Conservation (phyloP, 2,888 invertebrate species). For the Drosophila limbata region DNA sequence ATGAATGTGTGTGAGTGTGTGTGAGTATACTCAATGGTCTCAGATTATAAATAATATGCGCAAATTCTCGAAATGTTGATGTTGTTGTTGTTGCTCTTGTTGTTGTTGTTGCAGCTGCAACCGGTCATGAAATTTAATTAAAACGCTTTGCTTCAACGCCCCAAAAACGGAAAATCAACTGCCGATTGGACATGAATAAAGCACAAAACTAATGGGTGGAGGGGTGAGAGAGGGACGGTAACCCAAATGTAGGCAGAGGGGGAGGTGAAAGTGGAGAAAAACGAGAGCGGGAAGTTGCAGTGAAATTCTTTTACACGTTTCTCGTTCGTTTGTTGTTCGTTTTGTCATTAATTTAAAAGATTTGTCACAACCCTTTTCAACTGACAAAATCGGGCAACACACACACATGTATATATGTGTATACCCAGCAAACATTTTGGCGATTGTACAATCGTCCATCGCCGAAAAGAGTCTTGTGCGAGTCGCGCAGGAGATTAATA, state of each 20-base stretch:
- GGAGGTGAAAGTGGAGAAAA: not conserved
- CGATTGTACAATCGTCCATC: too few species aligned
- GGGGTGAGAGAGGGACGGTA: not conserved
- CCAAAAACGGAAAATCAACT: slow-evolving; percentile 10
- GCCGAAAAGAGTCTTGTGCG: too few species aligned
- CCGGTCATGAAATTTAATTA: slow-evolving; percentile 70
- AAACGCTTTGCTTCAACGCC: slow-evolving; percentile 51
- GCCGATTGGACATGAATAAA: slow-evolving; percentile 14
- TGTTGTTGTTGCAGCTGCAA: slow-evolving; percentile 32
- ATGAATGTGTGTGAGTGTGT: not conserved
- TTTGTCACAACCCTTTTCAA: slow-evolving; percentile 76
- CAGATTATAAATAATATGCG: slow-evolving; percentile 56
- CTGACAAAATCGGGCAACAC: slow-evolving; percentile 60
- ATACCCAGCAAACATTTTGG: too few species aligned
- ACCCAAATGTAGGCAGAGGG: slow-evolving; percentile 1
- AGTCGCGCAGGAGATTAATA: too few species aligned
- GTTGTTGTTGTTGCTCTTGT: slow-evolving; percentile 7
- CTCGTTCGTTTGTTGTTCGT: slow-evolving; percentile 46
- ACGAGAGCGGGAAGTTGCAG: slow-evolving; percentile 6
- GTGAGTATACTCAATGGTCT: slow-evolving; percentile 1
- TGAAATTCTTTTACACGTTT: slow-evolving; percentile 51
- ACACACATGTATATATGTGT: slow-evolving; percentile 7
- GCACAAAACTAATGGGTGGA: not conserved
- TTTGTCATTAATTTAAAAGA: slow-evolving; percentile 79
- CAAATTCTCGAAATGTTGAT: slow-evolving; percentile 15